Percentiles rank a stretch among this genome's conserved stretches.
phyloP scores from a whole-genome alignment of 2,797 vertebrate species.

The Microchirus variegatus region DNA sequence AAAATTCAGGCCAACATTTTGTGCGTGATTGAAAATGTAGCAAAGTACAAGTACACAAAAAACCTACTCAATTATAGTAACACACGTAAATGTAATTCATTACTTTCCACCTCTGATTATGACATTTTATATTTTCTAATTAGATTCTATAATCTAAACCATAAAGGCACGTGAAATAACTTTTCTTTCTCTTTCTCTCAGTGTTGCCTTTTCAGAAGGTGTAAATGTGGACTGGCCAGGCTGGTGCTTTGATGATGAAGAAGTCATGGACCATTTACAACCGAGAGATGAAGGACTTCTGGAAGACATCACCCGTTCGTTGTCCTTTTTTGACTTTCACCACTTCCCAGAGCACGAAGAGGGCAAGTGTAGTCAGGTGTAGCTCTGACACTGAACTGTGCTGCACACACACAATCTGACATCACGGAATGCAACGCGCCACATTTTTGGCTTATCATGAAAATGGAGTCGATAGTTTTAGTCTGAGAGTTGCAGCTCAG shows the following conservation, averaged over 20 bases:
- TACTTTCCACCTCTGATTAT: no score
- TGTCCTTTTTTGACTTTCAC: constrained; percentile 16
- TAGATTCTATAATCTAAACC: no score
- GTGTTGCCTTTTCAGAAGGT: constrained; percentile 53
- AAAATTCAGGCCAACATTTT: no score
- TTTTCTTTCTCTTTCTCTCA: constrained; percentile 39
- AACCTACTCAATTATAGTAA: no score
- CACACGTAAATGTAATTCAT: no score
- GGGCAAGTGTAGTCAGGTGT: constrained; percentile 76
- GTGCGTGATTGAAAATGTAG: no score
- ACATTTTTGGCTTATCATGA: not conserved
- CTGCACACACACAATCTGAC: not conserved
- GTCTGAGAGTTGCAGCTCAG: not conserved
- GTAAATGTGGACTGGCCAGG: constrained; percentile 79
- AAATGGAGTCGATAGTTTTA: no score
- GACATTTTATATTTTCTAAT: no score
- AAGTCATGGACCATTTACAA: constrained; percentile 64
- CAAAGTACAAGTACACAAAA: no score
- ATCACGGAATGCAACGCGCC: not conserved
- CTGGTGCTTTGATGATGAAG: constrained; percentile 80
- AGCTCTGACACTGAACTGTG: constrained; percentile 20
- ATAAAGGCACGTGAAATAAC: constrained; percentile 1
- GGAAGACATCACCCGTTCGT: constrained; percentile 44
- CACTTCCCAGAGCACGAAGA: constrained; percentile 56
- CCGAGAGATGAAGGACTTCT: constrained; percentile 43